A percentile compares a stretch with the other conserved stretches of the same genome.
phyloP scores from a whole-genome alignment of 2,888 invertebrate genomes.

The Limnephilus marmoratus region DNA sequence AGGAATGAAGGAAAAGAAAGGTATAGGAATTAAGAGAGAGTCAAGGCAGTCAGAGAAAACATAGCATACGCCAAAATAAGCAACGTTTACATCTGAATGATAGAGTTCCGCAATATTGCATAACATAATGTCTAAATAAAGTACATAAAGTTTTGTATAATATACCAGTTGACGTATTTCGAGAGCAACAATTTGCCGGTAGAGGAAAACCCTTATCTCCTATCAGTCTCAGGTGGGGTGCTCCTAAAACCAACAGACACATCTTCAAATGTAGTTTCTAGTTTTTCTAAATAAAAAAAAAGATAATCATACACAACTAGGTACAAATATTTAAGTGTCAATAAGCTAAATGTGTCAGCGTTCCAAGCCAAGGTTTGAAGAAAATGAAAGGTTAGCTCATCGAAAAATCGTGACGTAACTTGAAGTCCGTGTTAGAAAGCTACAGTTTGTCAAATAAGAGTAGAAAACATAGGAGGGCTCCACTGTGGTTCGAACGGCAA shows the following conservation, averaged over 20 bases:
- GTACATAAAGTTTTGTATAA: not conserved
- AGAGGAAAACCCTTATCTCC: not conserved
- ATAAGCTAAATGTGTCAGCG: not conserved
- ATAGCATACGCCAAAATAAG: not conserved
- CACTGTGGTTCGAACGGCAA: too few relatives aligned
- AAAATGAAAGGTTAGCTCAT: too few relatives aligned
- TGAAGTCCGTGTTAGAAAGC: too few relatives aligned
- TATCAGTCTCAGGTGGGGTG: constrained; percentile 3
- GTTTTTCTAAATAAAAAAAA: not conserved
- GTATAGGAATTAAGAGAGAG: not conserved
- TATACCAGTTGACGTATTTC: constrained; percentile 15
- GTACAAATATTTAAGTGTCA: not conserved
- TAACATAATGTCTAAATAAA: not conserved
- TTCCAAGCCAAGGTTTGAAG: too few relatives aligned
- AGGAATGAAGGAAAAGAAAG: not conserved
- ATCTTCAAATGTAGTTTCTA: not conserved
- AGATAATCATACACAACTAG: not conserved
- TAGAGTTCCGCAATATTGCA: not conserved
- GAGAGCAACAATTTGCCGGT: not conserved
- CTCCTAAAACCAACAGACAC: constrained; percentile 12
- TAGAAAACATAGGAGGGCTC: too few relatives aligned
- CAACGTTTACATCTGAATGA: not conserved
- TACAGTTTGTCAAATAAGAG: too few relatives aligned
- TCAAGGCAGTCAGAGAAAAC: not conserved
- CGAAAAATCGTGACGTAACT: too few relatives aligned